Conservation (phyloP, 2,113 vertebrate genomes). For the Clarias macrocephalus region DNA sequence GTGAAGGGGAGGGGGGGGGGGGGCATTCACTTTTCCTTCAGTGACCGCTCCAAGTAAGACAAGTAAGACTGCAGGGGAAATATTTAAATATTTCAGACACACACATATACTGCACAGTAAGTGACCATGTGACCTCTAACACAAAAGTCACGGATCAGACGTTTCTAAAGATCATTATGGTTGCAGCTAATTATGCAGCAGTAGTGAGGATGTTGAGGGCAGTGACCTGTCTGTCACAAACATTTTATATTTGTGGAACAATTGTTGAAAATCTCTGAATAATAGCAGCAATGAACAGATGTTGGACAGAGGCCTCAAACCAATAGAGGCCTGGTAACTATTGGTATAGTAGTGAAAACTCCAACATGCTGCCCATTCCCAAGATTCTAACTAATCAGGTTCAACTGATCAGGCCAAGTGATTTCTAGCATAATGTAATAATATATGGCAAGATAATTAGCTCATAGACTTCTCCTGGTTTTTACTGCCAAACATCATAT, state of each 20-base stretch:
- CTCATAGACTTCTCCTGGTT: not conserved
- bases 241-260: not conserved
- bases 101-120: not conserved
- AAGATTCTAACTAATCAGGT: not conserved
- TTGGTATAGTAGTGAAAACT: not conserved
- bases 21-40: conserved; percentile 60
- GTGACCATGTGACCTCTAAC: not conserved
- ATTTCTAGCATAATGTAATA: not conserved
- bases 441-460: not conserved
- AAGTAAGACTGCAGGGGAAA: conserved; percentile 18
- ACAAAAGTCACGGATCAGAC: conserved; percentile 5
- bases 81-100: conserved; percentile 41
- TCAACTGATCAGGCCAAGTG: not conserved
- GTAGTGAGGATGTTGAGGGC: not conserved
- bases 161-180: not conserved
- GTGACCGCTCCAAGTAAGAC: not conserved
- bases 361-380: not conserved
- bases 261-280: not conserved
- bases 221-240: not conserved
- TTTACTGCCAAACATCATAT: not conserved
- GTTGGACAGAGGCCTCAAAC: not conserved
- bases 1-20: no score
- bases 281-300: not conserved
- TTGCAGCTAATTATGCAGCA: not conserved
- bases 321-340: not conserved